Conservation (phyloP, 1,140 invertebrate genomes). For the Agrilus planipennis region DNA sequence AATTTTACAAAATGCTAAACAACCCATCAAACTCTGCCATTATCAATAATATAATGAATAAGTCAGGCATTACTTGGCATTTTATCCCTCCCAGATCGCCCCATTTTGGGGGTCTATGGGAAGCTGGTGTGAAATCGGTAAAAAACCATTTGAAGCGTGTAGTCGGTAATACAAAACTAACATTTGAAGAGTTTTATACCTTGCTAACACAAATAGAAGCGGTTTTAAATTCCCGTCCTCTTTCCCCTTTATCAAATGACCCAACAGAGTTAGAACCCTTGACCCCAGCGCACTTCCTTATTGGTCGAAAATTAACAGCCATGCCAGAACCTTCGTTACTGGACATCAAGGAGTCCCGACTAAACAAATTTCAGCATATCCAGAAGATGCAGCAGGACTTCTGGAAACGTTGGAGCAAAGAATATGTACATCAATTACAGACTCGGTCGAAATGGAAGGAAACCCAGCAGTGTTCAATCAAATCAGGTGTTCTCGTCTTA, state of each 20-base stretch:
- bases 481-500: too few relatives aligned
- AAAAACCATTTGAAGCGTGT: background rate
- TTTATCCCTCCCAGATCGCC: background rate
- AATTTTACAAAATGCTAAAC: conserved; percentile 1
- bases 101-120: background rate
- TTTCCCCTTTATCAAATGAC: background rate
- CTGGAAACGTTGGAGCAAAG: too few relatives aligned
- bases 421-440: too few relatives aligned
- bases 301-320: too few relatives aligned
- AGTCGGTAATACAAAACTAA: background rate
- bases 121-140: background rate
- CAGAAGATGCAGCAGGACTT: too few relatives aligned
- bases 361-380: too few relatives aligned
- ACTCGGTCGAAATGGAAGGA: too few relatives aligned
- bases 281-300: background rate
- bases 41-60: background rate
- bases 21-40: background rate
- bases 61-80: background rate
- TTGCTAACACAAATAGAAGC: too few relatives aligned
- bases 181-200: background rate
- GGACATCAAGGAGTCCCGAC: too few relatives aligned
- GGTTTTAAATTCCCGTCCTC: background rate
- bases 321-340: too few relatives aligned
- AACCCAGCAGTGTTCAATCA: too few relatives aligned
- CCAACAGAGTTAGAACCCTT: background rate